phyloP scores from a whole-genome alignment of 2,113 vertebrate species.

The Trinectes maculatus region DNA sequence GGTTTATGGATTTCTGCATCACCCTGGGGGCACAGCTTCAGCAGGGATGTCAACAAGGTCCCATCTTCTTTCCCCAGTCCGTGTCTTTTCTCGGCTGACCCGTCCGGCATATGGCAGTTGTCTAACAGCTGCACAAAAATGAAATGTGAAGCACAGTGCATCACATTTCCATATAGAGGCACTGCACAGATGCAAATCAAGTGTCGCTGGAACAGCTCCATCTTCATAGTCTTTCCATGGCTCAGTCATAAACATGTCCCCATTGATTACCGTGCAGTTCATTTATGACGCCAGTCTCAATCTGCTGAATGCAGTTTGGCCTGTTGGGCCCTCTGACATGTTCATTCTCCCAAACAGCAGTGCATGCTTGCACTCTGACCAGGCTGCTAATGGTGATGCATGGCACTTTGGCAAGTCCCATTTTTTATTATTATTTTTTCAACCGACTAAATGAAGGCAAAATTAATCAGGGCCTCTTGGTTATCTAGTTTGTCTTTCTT shows the following conservation, averaged over 20 bases:
- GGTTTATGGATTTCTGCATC: constrained; percentile 56
- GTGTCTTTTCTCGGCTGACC: constrained; percentile 22
- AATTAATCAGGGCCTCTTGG: constrained; percentile 49
- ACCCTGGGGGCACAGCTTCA: constrained; percentile 28
- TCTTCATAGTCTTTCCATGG: neutral
- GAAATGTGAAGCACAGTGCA: constrained; percentile 4
- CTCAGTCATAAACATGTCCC: neutral
- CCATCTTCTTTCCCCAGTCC: constrained; percentile 8
- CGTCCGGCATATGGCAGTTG: neutral
- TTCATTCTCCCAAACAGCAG: constrained; percentile 48
- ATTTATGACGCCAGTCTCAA: constrained; percentile 8
- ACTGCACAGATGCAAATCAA: neutral
- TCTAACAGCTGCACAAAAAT: neutral
- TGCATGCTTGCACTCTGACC: constrained; percentile 54
- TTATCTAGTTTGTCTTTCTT: constrained; percentile 51
- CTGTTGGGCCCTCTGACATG: constrained; percentile 21
- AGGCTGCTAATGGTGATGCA: constrained; percentile 48
- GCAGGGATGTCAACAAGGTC: constrained; percentile 35
- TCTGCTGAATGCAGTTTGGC: constrained; percentile 13
- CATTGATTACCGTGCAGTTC: constrained; percentile 12
- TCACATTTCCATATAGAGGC: neutral
- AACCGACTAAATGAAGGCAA: constrained; percentile 11
- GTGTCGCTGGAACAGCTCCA: neutral
- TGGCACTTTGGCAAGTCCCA: constrained; percentile 23
- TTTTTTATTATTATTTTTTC: constrained; percentile 10